Evolutionary conservation across 2,797 vertebrate genomes (phyloP).

Genomic region (Cynodonichthys magdalenae): DNA sequence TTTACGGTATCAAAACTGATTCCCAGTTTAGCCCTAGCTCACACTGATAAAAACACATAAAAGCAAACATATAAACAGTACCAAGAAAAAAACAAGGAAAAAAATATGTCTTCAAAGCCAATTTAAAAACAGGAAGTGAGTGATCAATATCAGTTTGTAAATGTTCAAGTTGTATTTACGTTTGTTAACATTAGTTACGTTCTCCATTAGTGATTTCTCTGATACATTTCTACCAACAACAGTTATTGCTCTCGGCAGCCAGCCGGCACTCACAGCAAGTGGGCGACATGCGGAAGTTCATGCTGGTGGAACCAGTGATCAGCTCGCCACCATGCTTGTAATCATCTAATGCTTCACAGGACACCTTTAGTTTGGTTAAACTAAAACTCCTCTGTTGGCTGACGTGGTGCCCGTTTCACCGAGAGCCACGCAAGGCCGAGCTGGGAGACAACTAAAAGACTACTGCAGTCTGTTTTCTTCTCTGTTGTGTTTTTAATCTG

Average conservation of each 20-base stretch:
- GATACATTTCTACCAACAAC: not conserved
- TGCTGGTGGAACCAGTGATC: slow-evolving; percentile 13
- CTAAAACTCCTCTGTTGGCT: slow-evolving; percentile 8
- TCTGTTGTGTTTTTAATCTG: slow-evolving; percentile 20
- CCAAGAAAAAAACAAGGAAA: too few relatives aligned
- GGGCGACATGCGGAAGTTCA: not conserved
- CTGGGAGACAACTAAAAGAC: slow-evolving; percentile 16
- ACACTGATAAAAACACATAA: too few relatives aligned
- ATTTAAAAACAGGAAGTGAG: too few relatives aligned
- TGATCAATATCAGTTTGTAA: not conserved
- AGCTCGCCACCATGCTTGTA: slow-evolving; percentile 1
- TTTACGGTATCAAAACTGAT: too few relatives aligned
- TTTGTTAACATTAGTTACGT: not conserved
- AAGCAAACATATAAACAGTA: too few relatives aligned
- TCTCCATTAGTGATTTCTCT: not conserved
- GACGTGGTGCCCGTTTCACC: slow-evolving; percentile 6
- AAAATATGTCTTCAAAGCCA: too few relatives aligned
- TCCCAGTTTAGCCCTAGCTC: too few relatives aligned
- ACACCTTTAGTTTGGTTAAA: slow-evolving; percentile 29
- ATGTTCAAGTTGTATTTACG: not conserved
- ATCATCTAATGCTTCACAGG: slow-evolving; percentile 12
- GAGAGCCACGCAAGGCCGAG: slow-evolving; percentile 4
- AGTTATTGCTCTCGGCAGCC: not conserved
- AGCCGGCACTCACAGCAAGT: slow-evolving; percentile 4
- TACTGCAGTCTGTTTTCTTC: slow-evolving; percentile 10